These are phyloP conservation scores for Caenorhabditis wallacei DNA, from an alignment of 2,888 invertebrate species.

Conservation along the genomic window DNA sequence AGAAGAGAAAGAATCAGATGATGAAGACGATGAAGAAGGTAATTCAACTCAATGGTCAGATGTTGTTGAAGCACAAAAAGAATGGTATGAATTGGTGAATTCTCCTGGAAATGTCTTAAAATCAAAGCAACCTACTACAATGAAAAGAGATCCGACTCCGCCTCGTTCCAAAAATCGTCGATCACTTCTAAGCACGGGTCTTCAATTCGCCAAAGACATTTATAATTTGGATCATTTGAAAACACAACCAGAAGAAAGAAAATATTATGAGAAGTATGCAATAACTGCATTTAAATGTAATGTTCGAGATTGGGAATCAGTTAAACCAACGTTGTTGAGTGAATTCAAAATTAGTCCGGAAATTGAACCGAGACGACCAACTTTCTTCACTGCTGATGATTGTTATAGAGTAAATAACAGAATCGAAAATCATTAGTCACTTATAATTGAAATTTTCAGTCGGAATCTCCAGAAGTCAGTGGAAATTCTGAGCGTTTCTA, in stretches of 20 bases:
- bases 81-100: conserved; percentile 54
- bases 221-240: conserved; percentile 68
- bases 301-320: conserved; percentile 66
- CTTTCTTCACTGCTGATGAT: conserved; percentile 72
- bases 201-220: conserved; percentile 70
- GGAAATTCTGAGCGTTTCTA: conserved; percentile 58
- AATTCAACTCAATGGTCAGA: conserved; percentile 63
- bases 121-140: not conserved
- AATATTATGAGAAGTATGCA: conserved; percentile 66
- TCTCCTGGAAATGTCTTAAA: conserved; percentile 39
- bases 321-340: conserved; percentile 71
- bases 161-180: conserved; percentile 1
- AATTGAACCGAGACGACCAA: conserved; percentile 51
- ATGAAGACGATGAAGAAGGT: conserved; percentile 73
- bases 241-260: conserved; percentile 47
- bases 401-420: conserved; percentile 69
- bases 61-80: conserved; percentile 62
- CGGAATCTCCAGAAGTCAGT: conserved; percentile 66
- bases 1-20: conserved; percentile 69
- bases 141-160: conserved; percentile 8
- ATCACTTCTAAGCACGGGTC: conserved; percentile 63
- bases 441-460: conserved; percentile 51
- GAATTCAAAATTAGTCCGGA: conserved; percentile 60
- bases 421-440: too few relatives aligned
- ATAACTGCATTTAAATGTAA: conserved; percentile 63